phyloP scores from a whole-genome alignment of 37 sponge, comb jelly and placozoan genomes.

The Cliona cf. orientalis region DNA sequence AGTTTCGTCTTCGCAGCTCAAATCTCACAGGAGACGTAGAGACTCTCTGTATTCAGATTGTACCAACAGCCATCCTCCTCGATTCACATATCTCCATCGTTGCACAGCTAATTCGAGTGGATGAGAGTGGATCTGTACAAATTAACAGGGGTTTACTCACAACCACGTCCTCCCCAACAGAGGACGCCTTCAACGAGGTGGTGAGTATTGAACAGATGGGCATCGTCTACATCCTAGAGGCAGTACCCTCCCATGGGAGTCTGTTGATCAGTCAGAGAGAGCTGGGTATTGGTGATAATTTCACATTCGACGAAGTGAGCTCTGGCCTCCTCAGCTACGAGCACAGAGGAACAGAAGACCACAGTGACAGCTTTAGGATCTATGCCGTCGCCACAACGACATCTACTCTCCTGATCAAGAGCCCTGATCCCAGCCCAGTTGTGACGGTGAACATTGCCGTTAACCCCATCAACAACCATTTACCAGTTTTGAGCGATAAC shows the following conservation, averaged over 20 bases:
- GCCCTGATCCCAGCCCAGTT: not conserved
- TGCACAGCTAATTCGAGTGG: not conserved
- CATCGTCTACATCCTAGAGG: conserved; percentile 15
- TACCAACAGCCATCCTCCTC: not conserved
- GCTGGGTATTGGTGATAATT: conserved; percentile 16
- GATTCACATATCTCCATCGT: conserved; percentile 20
- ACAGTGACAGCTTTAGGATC: conserved; percentile 26
- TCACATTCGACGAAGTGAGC: conserved; percentile 38
- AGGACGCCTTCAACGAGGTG: too few relatives aligned
- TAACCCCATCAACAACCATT: conserved; percentile 46
- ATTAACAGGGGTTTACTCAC: conserved; percentile 10
- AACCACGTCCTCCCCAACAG: not conserved
- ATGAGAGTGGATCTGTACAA: conserved; percentile 12
- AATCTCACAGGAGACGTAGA: conserved; percentile 8
- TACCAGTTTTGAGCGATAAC: conserved; percentile 7
- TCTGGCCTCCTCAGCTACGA: conserved; percentile 12
- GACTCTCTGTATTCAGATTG: conserved; percentile 27
- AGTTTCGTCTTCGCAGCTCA: conserved; percentile 41
- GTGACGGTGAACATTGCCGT: conserved; percentile 9
- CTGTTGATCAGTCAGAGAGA: not conserved
- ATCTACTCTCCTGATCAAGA: conserved; percentile 12
- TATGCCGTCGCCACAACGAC: conserved; percentile 21
- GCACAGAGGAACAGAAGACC: conserved; percentile 48
- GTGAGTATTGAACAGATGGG: conserved; percentile 19
- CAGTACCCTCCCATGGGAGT: conserved; percentile 10